These are phyloP conservation scores for Ypsolopha sequella DNA, from an alignment of 2,888 invertebrate species.

Conservation along the genomic window DNA sequence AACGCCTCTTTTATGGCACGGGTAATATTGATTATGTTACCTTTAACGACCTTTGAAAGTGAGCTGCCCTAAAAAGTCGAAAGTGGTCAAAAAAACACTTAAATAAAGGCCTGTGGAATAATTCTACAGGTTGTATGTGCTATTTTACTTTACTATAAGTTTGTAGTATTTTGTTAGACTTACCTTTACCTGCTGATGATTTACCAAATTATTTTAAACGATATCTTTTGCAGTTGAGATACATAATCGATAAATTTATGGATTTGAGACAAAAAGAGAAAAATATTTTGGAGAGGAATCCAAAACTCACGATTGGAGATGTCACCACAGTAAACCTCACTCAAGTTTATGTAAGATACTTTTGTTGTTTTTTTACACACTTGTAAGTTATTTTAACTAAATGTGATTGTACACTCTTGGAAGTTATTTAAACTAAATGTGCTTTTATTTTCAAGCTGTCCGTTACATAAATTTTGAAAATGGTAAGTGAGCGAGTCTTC, in stretches of 20 bases:
- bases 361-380: not conserved
- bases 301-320: conserved; percentile 81
- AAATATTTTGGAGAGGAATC: conserved; percentile 73
- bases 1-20: too few species aligned
- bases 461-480: conserved; percentile 2
- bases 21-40: too few species aligned
- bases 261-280: conserved; percentile 76
- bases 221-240: conserved; percentile 54
- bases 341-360: conserved; percentile 71
- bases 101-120: too few species aligned
- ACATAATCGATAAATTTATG: conserved; percentile 81
- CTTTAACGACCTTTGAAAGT: too few species aligned
- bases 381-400: too few species aligned
- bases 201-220: not conserved
- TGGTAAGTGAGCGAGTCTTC: not conserved
- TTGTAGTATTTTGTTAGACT: not conserved
- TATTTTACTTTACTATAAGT: too few species aligned
- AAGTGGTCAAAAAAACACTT: too few species aligned
- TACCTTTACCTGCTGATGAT: not conserved
- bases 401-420: not conserved
- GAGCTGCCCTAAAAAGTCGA: too few species aligned
- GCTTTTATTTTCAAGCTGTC: conserved; percentile 19
- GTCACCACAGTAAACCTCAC: conserved; percentile 91
- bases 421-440: not conserved
- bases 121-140: too few species aligned